Conservation (phyloP, 2,113 vertebrate species). For the Diadophis punctatus region DNA sequence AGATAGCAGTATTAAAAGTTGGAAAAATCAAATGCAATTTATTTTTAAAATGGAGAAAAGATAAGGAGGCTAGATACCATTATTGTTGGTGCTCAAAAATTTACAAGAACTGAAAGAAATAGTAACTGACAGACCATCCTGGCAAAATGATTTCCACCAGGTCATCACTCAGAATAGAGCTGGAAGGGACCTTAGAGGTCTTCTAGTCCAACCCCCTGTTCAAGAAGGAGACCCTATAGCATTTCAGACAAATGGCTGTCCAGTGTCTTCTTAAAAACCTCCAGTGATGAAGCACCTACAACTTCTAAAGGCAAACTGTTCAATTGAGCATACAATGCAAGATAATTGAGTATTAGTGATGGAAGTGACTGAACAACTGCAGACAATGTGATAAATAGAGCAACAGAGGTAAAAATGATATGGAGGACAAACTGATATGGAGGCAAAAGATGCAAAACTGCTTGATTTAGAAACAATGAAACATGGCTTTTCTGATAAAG, state of each 20-base stretch:
- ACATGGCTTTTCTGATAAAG: background rate
- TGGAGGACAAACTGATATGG: background rate
- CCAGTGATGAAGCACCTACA: background rate
- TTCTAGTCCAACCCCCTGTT: background rate
- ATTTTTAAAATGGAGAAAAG: background rate
- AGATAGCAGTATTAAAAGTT: background rate
- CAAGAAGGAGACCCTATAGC: background rate
- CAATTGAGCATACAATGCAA: background rate
- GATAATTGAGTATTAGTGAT: background rate
- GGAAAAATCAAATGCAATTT: background rate
- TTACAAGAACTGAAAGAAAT: background rate
- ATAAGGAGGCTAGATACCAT: background rate
- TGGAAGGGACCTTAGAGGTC: background rate
- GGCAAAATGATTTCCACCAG: background rate
- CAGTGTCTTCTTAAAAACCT: background rate
- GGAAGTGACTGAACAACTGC: background rate
- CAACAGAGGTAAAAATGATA: background rate
- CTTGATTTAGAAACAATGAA: background rate
- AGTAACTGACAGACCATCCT: background rate
- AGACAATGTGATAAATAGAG: background rate
- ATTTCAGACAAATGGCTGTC: background rate
- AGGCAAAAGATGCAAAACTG: background rate
- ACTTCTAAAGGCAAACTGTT: background rate
- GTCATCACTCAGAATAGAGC: background rate
- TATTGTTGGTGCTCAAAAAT: background rate